phyloP scores from a whole-genome alignment of 2,797 vertebrate species.

The Spheniscus humboldti region DNA sequence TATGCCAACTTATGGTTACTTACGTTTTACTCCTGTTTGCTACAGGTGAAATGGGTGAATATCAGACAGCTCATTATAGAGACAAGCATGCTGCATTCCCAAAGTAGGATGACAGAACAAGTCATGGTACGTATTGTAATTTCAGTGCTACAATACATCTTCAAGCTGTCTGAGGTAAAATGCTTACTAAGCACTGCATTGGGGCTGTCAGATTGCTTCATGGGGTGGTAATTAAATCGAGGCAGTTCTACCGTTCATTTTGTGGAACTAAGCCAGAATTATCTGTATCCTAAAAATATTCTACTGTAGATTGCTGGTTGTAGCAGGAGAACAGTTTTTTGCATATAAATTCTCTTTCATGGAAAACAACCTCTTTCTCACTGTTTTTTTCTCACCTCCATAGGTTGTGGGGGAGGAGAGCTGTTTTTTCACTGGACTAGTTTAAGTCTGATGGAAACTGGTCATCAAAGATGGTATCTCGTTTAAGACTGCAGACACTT shows the following conservation, averaged over 20 bases:
- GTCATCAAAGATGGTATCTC: background rate
- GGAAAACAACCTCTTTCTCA: background rate
- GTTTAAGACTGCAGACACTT: background rate
- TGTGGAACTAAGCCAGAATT: constrained; percentile 65
- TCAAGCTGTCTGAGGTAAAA: constrained; percentile 67
- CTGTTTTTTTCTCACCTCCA: background rate
- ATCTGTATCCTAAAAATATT: constrained; percentile 60
- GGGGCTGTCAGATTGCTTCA: constrained; percentile 66
- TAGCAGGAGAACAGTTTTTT: constrained; percentile 2
- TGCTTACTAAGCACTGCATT: constrained; percentile 69
- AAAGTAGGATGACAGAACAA: constrained; percentile 65
- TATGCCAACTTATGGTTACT: constrained; percentile 52
- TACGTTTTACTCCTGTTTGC: constrained; percentile 61
- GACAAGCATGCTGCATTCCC: constrained; percentile 58
- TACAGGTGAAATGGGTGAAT: constrained; percentile 71
- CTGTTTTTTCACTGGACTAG: background rate
- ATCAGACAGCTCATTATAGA: constrained; percentile 74
- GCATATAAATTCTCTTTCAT: constrained; percentile 7
- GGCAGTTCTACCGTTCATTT: constrained; percentile 49
- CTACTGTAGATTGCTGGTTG: background rate
- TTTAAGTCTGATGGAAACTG: background rate
- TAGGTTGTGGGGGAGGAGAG: background rate
- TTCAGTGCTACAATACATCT: constrained; percentile 60
- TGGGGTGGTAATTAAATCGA: constrained; percentile 70
- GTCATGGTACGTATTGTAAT: constrained; percentile 64